Base-by-base conservation (phyloP, 2,797 vertebrate species). In the Glossophaga mutica region DNA sequence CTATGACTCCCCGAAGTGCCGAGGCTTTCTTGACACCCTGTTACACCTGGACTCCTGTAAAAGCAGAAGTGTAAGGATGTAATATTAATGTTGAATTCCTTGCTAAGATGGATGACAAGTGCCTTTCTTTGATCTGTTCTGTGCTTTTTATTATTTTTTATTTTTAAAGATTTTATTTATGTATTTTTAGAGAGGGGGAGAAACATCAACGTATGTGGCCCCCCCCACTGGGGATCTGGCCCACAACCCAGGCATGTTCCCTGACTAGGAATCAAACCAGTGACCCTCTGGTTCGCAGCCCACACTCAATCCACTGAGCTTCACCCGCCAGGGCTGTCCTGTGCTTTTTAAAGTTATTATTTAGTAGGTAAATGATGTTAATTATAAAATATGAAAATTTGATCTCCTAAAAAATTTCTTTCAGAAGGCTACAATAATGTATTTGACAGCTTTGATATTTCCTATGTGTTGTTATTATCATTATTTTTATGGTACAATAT, bases 1-100 rank as follows among this genome's bases (percentile, higher is more conserved):
- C 99, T 9, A 98, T 99, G 97, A 99, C 98, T 37, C 99, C 99
- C 83, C 98, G 98, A 73, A 99, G 98, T 39, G 99, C 99, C 6
- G 97, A 97, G 2, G 97, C 98, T 16, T 99, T 99, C 98, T 98
- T 99, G 50, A 98, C 98, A 29, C 98, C 99, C 29, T 98, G 97
- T 98, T 99, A 96, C 68, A 83, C 52, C 37, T 98, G 98, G 98
- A 98, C 94, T 44, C 98, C 98, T 73, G 76, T 95, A 0, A 78
- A 94, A 15, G 89, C 89, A 88, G 93, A 96, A 84, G 1, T 78
- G 98, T 99, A 98, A 98, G 98, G 57, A 82, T 81, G 18, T 87
- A 95, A 67, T 78, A 39, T 96, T 92, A 65, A 77, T 73, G 73
- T 71, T 57, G 34, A 87, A 57, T 55, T 57, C 50, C 14, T 91